phyloP scores from a whole-genome alignment of 23 tunicate genomes.

The Halocynthia aurantium region DNA sequence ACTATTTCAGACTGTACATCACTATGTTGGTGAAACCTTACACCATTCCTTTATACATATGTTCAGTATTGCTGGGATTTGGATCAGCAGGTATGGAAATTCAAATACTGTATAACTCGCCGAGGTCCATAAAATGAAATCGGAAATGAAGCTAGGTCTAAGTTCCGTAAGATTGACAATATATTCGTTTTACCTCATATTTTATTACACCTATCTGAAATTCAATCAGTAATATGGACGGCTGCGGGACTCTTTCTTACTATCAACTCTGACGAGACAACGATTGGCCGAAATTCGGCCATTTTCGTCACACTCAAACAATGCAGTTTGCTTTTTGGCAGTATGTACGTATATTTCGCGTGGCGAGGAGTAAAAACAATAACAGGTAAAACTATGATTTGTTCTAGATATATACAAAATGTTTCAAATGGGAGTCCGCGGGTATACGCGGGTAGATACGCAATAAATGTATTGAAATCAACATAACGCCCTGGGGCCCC shows the following conservation, averaged over 20 bases:
- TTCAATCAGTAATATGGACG: conserved; percentile 57
- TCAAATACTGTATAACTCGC: neutral
- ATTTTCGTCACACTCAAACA: conserved; percentile 90
- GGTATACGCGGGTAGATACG: no score
- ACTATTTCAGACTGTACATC: conserved; percentile 45
- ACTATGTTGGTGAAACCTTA: conserved; percentile 82
- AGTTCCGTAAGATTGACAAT: no score
- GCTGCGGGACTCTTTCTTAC: conserved; percentile 86
- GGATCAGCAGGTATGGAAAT: conserved; percentile 77
- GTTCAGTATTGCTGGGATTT: conserved; percentile 84
- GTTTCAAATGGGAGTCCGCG: no score
- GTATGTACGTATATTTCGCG: conserved; percentile 86
- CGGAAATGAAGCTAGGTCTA: no score
- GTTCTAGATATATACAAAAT: no score
- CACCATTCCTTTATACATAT: conserved; percentile 62
- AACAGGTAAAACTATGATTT: conserved; percentile 6
- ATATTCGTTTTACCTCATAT: no score
- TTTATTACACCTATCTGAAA: no score
- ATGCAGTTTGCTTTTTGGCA: conserved; percentile 86
- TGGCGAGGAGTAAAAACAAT: conserved; percentile 77
- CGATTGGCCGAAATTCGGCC: conserved; percentile 95
- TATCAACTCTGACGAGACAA: conserved; percentile 63
- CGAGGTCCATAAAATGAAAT: no score
- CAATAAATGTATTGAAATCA: no score
- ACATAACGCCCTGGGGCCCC: neutral